Evolutionary conservation across 2,888 invertebrate species (phyloP).

Genomic region (Neocrepidodera transversa): DNA sequence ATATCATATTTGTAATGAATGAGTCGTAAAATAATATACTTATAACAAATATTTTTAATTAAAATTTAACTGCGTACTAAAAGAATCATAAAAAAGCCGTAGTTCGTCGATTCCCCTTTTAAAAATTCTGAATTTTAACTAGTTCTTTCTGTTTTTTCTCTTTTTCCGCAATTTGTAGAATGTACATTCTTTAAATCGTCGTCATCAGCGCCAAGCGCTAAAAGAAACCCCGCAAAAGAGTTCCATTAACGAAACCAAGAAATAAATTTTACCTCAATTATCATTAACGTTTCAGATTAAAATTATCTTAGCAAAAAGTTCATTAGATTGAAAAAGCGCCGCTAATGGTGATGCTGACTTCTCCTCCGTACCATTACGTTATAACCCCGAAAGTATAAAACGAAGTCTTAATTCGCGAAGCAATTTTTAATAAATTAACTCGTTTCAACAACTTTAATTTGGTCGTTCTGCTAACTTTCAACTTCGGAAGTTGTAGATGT

Average conservation of each 20-base stretch:
- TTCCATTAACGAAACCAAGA: conserved; percentile 29
- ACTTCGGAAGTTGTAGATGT: no score
- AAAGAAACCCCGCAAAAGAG: conserved; percentile 28
- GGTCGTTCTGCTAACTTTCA: conserved; percentile 1
- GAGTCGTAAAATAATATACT: not conserved
- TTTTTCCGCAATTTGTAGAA: conserved; percentile 10
- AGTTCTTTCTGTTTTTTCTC: conserved; percentile 8
- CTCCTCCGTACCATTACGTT: conserved; percentile 27
- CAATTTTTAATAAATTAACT: conserved; percentile 35
- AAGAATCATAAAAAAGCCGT: conserved; percentile 6
- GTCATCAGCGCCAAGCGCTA: conserved; percentile 15
- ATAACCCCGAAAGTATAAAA: conserved; percentile 32
- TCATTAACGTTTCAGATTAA: conserved; percentile 34
- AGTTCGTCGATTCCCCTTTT: not conserved
- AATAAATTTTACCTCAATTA: conserved; percentile 36
- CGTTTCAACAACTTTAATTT: no score
- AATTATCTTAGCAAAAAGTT: conserved; percentile 35
- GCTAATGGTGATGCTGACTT: conserved; percentile 30
- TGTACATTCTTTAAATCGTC: conserved; percentile 18
- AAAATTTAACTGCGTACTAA: conserved; percentile 3
- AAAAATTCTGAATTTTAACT: conserved; percentile 15
- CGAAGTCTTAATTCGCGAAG: conserved; percentile 34
- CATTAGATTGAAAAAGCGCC: conserved; percentile 32
- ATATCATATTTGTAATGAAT: no score
- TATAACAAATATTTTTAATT: not conserved